Evolutionary conservation across 2,797 vertebrate genomes (phyloP).

Genomic region (Typhlichthys subterraneus): DNA sequence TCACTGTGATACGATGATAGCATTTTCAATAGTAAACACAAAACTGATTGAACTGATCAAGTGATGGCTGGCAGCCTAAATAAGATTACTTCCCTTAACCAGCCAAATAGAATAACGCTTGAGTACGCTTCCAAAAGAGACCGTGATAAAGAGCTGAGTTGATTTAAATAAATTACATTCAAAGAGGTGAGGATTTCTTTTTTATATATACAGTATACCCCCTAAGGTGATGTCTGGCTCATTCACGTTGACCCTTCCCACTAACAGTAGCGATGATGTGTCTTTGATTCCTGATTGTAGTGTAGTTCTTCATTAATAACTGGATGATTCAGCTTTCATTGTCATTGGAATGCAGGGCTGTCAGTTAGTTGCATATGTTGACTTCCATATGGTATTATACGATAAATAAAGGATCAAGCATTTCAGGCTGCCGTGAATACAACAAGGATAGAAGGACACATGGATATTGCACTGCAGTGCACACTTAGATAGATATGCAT

Average conservation of each 20-base stretch:
- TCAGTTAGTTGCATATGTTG: conserved; percentile 16
- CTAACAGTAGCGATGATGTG: too few species aligned
- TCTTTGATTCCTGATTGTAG: conserved; percentile 46
- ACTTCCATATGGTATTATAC: too few species aligned
- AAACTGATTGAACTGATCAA: conserved; percentile 19
- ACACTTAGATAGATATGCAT: too few species aligned
- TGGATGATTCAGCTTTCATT: conserved; percentile 40
- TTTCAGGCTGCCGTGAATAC: too few species aligned
- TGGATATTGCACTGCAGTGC: too few species aligned
- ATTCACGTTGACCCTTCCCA: too few species aligned
- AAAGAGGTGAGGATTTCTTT: conserved; percentile 9
- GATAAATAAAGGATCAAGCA: too few species aligned
- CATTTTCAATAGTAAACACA: conserved; percentile 14
- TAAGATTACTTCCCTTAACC: conserved; percentile 26
- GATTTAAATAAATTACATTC: conserved; percentile 28
- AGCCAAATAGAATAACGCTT: neutral
- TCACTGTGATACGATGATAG: neutral
- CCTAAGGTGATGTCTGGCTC: too few species aligned
- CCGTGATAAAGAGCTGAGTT: neutral
- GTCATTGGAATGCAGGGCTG: conserved; percentile 21
- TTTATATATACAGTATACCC: too few species aligned
- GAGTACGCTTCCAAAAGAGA: conserved; percentile 24
- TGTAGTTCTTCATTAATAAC: conserved; percentile 36
- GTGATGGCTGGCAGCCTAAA: neutral
- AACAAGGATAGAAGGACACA: neutral